Percentiles rank a stretch among this genome's conserved stretches.
Conservation (phyloP, 2,888 invertebrate species). For the Noctua janthe region DNA sequence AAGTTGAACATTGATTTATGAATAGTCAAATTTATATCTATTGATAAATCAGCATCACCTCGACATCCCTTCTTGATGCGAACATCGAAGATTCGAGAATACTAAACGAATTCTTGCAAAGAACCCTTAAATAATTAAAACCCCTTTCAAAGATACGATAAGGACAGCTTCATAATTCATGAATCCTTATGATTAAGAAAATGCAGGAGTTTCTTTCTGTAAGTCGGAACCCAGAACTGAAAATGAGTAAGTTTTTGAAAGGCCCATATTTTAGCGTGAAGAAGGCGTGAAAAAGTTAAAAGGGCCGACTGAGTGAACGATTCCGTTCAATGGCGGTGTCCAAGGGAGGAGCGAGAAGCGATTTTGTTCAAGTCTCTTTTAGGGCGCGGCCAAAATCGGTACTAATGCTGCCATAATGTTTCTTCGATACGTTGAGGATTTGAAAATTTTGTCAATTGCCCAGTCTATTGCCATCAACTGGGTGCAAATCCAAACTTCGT, state of each 20-base stretch:
- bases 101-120: not conserved
- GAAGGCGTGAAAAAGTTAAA: slow-evolving; percentile 77
- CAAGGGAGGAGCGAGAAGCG: slow-evolving; percentile 40
- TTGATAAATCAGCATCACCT: not conserved
- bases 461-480: not conserved
- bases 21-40: not conserved
- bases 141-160: not conserved
- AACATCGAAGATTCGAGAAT: not conserved
- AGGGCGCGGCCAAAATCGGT: too few species aligned
- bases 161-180: slow-evolving; percentile 29
- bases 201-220: slow-evolving; percentile 39
- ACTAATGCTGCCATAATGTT: too few species aligned
- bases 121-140: slow-evolving; percentile 1
- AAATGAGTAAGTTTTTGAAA: slow-evolving; percentile 66
- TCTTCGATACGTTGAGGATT: too few species aligned
- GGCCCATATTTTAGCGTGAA: slow-evolving; percentile 73
- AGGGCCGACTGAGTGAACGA: slow-evolving; percentile 75
- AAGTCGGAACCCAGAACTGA: slow-evolving; percentile 47
- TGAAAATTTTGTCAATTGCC: too few species aligned
- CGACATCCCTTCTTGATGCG: not conserved
- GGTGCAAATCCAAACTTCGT: too few species aligned
- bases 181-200: slow-evolving; percentile 35
- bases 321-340: slow-evolving; percentile 49
- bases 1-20: not conserved
- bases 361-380: not conserved